These are phyloP conservation scores for Corella eumyota DNA, from an alignment of 23 tunicate genomes.

Conservation along the genomic window DNA sequence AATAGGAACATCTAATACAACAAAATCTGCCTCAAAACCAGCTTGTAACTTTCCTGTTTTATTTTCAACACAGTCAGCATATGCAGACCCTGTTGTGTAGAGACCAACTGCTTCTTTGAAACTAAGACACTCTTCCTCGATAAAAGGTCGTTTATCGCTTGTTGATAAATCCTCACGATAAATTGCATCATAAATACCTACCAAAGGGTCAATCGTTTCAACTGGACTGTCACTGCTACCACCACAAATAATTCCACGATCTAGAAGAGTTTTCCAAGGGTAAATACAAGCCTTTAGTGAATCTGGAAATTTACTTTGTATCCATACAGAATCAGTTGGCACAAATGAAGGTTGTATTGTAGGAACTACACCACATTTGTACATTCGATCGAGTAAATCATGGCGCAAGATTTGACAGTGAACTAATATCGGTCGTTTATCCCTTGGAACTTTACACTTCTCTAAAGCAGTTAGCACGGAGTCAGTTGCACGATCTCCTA, in stretches of 20 bases:
- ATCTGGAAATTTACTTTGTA: conserved; percentile 35
- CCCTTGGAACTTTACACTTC: conserved; percentile 25
- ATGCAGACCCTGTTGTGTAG: conserved; percentile 76
- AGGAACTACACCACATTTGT: conserved; percentile 59
- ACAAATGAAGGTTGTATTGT: conserved; percentile 83
- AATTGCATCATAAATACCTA: conserved; percentile 84
- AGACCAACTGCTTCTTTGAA: conserved; percentile 73
- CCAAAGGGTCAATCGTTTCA: conserved; percentile 52
- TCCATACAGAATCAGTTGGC: conserved; percentile 48
- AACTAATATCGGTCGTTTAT: conserved; percentile 60
- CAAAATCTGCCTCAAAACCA: conserved; percentile 71
- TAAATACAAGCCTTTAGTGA: conserved; percentile 31
- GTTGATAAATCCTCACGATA: conserved; percentile 17
- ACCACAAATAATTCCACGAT: conserved; percentile 60
- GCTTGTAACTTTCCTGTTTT: conserved; percentile 41
- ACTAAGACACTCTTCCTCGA: conserved; percentile 43
- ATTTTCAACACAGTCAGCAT: conserved; percentile 50
- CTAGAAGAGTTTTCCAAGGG: conserved; percentile 66
- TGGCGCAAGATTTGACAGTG: conserved; percentile 83
- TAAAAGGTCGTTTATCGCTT: conserved; percentile 32
- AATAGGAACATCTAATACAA: conserved; percentile 46
- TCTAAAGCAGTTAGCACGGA: conserved; percentile 47
- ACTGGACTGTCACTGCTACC: conserved; percentile 92
- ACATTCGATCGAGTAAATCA: conserved; percentile 54
- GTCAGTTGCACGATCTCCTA: conserved; percentile 92